A percentile compares a stretch with the other conserved stretches of the same genome.
These are phyloP conservation scores for Beroe forskalii DNA, from an alignment of 37 sponge, comb jelly and placozoan genomes.

Conservation along the genomic window DNA sequence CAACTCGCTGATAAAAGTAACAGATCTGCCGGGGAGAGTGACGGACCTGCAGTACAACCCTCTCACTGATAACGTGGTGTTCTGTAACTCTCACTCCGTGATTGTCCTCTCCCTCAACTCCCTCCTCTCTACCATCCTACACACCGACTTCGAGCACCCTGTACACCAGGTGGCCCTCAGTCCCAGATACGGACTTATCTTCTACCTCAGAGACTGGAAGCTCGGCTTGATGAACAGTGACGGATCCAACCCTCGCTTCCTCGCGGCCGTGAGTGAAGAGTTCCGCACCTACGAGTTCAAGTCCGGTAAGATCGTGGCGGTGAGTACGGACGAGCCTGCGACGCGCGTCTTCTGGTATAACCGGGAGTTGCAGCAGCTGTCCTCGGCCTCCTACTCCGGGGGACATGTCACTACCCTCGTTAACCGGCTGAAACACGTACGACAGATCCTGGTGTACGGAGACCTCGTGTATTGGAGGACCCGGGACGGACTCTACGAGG, in stretches of 20 bases:
- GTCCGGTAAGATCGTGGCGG: neutral
- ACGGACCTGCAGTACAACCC: conserved; percentile 32
- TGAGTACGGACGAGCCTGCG: conserved; percentile 39
- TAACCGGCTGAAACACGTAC: conserved; percentile 9
- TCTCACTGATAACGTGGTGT: conserved; percentile 28
- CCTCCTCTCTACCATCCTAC: neutral
- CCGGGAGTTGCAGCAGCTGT: conserved; percentile 4
- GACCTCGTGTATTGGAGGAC: conserved; percentile 35
- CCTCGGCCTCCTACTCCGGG: neutral
- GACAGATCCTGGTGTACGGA: neutral
- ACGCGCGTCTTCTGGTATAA: conserved; percentile 28
- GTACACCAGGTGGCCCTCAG: neutral
- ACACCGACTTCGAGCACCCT: neutral
- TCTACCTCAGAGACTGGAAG: conserved; percentile 21
- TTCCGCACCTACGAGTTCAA: neutral
- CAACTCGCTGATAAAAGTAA: neutral
- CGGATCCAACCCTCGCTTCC: neutral
- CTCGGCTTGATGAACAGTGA: conserved; percentile 27
- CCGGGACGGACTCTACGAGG: neutral
- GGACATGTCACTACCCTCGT: neutral
- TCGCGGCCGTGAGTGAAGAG: neutral
- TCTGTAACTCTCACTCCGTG: conserved; percentile 5
- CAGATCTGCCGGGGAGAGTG: neutral
- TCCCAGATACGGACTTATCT: conserved; percentile 5
- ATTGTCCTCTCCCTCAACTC: conserved; percentile 14